Base-by-base conservation (phyloP, 2,797 vertebrate genomes). In the Parambassis ranga region DNA sequence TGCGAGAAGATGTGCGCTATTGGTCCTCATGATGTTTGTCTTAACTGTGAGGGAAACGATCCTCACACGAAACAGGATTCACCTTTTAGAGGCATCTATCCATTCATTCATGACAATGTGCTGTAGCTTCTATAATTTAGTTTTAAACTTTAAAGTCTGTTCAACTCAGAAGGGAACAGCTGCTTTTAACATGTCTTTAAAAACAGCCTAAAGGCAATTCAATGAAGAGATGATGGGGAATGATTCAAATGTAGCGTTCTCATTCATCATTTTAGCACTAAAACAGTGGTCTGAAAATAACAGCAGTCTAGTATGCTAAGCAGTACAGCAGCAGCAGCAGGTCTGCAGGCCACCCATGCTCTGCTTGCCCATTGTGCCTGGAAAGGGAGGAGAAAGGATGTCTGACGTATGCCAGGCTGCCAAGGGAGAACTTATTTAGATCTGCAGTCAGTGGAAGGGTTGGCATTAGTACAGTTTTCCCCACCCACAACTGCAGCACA, bases 401-500 rank as follows among this genome's bases (percentile, higher is more conserved):
- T n/a, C 2, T 81, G 79, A 79, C 65, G 55, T 52, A 77, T 1
- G 5, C 23, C 35, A 13, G 10, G 27, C 32, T 37, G 16, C 18
- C 4, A 7, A 47, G 37, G 39, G 28, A 55, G 18, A 60, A 60
- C 39, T 59, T 28, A 37, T 64, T 71, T 27, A 28, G 26, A 46
- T 11, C 11, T 26, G 44, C 28, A 35, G 7, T 38, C 38, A 50
- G 14, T 2, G 6, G 15, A 66, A 36, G 6, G 7, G 38, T 46
- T 69, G 56, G 44, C 72, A 14, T 3, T 2, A 36, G 14, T 41
- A 42, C 11, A 46, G 20, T 41, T 20, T 5, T 57, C 26, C 31
- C 43, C 14, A 13, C 60, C 60, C 20, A 59, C 15, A 19, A 7
- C 8, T 16, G 6, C 20, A 35, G 10, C 14, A 6, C 0, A 1